Percentiles rank a stretch among this genome's conserved stretches.
phyloP scores from a whole-genome alignment of 37 sponge, comb jelly and placozoan species.

The Tethya wilhelma region DNA sequence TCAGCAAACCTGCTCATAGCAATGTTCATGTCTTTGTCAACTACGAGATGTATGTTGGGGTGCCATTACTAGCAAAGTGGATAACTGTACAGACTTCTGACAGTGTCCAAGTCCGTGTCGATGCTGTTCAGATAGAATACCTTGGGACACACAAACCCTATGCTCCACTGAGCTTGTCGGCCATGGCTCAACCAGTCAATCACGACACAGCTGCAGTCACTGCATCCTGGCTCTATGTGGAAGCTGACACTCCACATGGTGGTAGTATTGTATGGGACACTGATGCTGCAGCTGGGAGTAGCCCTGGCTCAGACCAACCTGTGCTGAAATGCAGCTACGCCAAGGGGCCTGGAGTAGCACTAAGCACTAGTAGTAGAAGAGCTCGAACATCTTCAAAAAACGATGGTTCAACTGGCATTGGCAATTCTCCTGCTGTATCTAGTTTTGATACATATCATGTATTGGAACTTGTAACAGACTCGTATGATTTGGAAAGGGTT shows the following conservation, averaged over 20 bases:
- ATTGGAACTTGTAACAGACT: slow-evolving; percentile 60
- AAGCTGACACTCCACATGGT: slow-evolving; percentile 32
- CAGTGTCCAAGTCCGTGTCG: slow-evolving; percentile 10
- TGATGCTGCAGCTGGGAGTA: not conserved
- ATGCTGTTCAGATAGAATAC: slow-evolving; percentile 15
- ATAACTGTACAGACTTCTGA: slow-evolving; percentile 23
- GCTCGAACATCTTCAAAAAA: not conserved
- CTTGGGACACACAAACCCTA: slow-evolving; percentile 64
- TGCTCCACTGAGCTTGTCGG: not conserved
- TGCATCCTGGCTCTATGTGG: slow-evolving; percentile 64
- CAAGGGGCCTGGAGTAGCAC: slow-evolving; percentile 17
- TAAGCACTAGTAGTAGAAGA: not conserved
- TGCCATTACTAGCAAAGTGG: slow-evolving; percentile 70
- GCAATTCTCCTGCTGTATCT: not conserved
- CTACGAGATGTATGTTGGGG: slow-evolving; percentile 69
- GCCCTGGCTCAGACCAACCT: slow-evolving; percentile 63
- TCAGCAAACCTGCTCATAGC: slow-evolving; percentile 21
- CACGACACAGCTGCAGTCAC: slow-evolving; percentile 32
- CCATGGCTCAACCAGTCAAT: slow-evolving; percentile 24
- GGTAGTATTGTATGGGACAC: not conserved
- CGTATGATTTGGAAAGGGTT: slow-evolving; percentile 52
- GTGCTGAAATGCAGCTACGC: slow-evolving; percentile 35
- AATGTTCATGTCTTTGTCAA: slow-evolving; percentile 26
- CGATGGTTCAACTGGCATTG: too few relatives aligned
- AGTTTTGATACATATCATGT: slow-evolving; percentile 47